Conservation (phyloP, 2,888 invertebrate species). For the Notodonta dromedarius region DNA sequence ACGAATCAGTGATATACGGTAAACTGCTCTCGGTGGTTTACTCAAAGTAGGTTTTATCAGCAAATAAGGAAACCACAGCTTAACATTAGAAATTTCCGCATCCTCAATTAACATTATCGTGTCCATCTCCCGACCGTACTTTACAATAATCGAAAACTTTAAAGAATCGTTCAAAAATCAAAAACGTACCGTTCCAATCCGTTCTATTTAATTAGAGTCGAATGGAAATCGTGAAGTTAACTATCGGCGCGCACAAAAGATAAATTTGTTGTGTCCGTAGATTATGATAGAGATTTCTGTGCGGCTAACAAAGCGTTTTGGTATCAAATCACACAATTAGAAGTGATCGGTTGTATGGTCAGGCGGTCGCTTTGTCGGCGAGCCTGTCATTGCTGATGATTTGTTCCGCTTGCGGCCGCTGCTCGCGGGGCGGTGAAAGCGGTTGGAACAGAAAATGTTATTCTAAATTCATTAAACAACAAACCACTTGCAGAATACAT, state of each 20-base stretch:
- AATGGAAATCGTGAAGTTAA: conserved; percentile 40
- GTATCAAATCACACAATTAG: conserved; percentile 84
- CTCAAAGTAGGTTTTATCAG: neutral
- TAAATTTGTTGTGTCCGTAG: conserved; percentile 68
- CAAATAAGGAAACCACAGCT: conserved; percentile 1
- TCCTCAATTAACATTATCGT: conserved; percentile 22
- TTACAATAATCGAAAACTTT: conserved; percentile 7
- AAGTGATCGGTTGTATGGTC: conserved; percentile 73
- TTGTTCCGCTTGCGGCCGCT: conserved; percentile 48
- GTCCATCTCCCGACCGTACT: conserved; percentile 11
- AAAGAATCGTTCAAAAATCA: conserved; percentile 24
- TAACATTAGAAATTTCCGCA: conserved; percentile 10
- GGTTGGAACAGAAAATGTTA: neutral
- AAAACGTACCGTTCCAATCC: conserved; percentile 50
- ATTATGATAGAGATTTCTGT: conserved; percentile 77
- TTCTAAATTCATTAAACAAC: neutral
- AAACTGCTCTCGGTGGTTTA: no score
- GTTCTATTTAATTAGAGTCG: conserved; percentile 61
- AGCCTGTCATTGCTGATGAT: conserved; percentile 62
- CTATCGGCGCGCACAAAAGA: conserved; percentile 66
- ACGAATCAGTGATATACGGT: no score
- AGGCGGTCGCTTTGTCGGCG: conserved; percentile 77
- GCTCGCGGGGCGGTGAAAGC: neutral
- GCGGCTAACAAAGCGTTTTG: conserved; percentile 79
- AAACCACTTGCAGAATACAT: neutral